phyloP scores from a whole-genome alignment of 2,113 vertebrate species.

The Datnioides undecimradiatus region DNA sequence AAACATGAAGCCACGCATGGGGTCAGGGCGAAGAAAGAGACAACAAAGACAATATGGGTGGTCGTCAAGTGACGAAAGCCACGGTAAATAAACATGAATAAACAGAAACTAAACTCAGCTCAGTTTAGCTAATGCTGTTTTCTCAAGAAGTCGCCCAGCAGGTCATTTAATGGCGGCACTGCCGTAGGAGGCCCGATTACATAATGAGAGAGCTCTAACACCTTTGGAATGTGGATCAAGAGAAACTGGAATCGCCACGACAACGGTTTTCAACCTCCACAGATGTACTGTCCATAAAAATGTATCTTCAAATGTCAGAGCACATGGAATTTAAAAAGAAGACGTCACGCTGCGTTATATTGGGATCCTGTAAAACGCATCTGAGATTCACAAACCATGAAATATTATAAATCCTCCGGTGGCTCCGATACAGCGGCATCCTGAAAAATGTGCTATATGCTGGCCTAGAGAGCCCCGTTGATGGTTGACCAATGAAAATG shows the following conservation, averaged over 20 bases:
- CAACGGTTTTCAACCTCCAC: not conserved
- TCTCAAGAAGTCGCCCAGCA: not conserved
- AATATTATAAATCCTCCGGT: not conserved
- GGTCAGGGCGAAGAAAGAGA: slow-evolving; percentile 1
- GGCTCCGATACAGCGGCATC: not conserved
- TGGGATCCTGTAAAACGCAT: not conserved
- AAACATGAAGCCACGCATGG: not conserved
- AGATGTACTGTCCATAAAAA: slow-evolving; percentile 2
- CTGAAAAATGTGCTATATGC: not conserved
- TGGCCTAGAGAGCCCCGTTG: not conserved
- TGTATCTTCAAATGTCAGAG: not conserved
- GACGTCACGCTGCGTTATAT: not conserved
- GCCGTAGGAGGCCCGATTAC: not conserved
- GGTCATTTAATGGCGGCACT: not conserved
- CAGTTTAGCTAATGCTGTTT: not conserved
- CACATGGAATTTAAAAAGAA: not conserved
- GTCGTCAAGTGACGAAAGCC: not conserved
- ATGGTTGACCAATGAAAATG: slow-evolving; percentile 23
- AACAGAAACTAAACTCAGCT: not conserved
- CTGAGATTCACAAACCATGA: not conserved
- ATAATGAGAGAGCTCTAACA: not conserved
- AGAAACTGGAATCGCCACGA: slow-evolving; percentile 25
- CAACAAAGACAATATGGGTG: not conserved
- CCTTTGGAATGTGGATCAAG: slow-evolving; percentile 4
- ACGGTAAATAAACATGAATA: slow-evolving; percentile 8